phyloP scores from a whole-genome alignment of 30 jellyfish, hydroid and myxozoan genomes.

The Clytia hemisphaerica region DNA sequence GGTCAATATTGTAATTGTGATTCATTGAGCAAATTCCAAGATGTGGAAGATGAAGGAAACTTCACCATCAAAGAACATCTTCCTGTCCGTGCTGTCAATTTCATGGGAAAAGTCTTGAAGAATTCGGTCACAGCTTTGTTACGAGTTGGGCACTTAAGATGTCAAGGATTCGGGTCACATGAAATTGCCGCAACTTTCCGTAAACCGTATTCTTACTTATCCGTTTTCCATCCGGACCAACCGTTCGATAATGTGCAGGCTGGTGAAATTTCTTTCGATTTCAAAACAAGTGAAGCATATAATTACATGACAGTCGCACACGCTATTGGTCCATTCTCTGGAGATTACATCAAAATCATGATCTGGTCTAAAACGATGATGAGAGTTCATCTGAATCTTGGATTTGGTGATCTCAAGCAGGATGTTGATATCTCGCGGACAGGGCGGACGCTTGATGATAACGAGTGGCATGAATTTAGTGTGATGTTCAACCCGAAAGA shows the following conservation, averaged over 20 bases:
- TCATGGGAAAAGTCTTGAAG: slow-evolving; percentile 30
- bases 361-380: slow-evolving; percentile 18
- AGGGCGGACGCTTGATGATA: slow-evolving; percentile 35
- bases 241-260: slow-evolving; percentile 51
- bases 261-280: slow-evolving; percentile 29
- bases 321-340: slow-evolving; percentile 32
- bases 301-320: slow-evolving; percentile 31
- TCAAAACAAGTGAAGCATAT: slow-evolving; percentile 42
- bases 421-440: slow-evolving; percentile 25
- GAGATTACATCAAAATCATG: slow-evolving; percentile 37
- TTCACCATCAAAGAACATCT: slow-evolving; percentile 46
- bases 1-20: slow-evolving; percentile 55
- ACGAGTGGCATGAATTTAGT: slow-evolving; percentile 31
- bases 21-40: slow-evolving; percentile 32
- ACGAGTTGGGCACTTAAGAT: slow-evolving; percentile 38
- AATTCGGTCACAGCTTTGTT: slow-evolving; percentile 47
- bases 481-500: slow-evolving; percentile 48
- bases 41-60: slow-evolving; percentile 48
- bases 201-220: slow-evolving; percentile 29
- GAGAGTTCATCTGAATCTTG: slow-evolving; percentile 48
- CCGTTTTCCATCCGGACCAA: too few species aligned
- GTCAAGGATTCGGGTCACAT: slow-evolving; percentile 55
- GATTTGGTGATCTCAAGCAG: slow-evolving; percentile 32
- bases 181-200: slow-evolving; percentile 54
- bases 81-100: slow-evolving; percentile 44